These are phyloP conservation scores for Callipepla squamata DNA, from an alignment of 2,113 vertebrate genomes.

Conservation along the genomic window DNA sequence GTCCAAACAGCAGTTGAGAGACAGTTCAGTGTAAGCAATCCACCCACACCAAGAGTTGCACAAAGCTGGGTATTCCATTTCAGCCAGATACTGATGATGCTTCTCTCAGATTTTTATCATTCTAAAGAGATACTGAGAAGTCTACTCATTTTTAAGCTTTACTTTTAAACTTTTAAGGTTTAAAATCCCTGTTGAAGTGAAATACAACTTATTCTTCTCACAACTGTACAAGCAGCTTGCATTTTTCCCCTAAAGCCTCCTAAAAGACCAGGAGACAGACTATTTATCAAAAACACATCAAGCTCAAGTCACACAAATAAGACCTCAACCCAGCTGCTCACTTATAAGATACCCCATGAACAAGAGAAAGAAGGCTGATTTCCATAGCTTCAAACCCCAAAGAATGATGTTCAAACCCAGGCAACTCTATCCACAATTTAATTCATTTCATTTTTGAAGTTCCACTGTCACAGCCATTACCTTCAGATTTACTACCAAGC, in stretches of 20 bases:
- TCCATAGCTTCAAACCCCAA: neutral
- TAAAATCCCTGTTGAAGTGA: neutral
- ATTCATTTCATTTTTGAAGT: neutral
- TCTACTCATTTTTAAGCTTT: neutral
- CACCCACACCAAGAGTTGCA: neutral
- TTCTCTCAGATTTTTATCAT: neutral
- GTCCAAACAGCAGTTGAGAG: neutral
- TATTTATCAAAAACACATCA: constrained; percentile 15
- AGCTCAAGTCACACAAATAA: neutral
- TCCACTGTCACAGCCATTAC: neutral
- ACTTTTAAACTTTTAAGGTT: neutral
- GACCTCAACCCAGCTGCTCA: neutral
- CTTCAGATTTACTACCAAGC: neutral
- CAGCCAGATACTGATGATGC: neutral
- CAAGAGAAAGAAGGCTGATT: neutral
- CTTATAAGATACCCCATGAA: neutral
- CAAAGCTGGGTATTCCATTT: neutral
- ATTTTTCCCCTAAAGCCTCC: neutral
- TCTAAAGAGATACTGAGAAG: neutral
- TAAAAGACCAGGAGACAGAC: neutral
- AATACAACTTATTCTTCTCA: neutral
- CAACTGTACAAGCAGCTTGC: neutral
- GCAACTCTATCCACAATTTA: neutral
- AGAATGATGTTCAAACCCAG: neutral
- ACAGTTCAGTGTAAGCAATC: neutral